Evolutionary conservation across 1,140 invertebrate genomes (phyloP).

Genomic region (Drosophila persimilis): DNA sequence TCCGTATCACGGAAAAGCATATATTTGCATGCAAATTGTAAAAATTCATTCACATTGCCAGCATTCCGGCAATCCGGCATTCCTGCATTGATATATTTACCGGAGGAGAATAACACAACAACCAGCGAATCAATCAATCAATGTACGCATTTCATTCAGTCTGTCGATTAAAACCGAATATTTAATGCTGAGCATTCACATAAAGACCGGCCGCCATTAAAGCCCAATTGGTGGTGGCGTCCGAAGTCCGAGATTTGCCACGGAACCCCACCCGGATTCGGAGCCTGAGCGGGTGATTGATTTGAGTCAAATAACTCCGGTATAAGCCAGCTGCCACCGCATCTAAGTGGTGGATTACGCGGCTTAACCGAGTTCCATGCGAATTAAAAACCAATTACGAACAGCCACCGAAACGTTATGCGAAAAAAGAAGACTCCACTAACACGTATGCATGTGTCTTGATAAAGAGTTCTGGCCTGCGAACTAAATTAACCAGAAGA

Average conservation of each 20-base stretch:
- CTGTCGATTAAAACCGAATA: conserved; percentile 12
- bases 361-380: conserved; percentile 41
- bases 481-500: conserved; percentile 61
- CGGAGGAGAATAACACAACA: background rate
- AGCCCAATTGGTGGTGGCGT: background rate
- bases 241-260: conserved; percentile 17
- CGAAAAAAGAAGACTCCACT: conserved; percentile 32
- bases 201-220: conserved; percentile 30
- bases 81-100: too few relatives aligned
- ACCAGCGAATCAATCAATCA: conserved; percentile 33
- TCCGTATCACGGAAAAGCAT: conserved; percentile 41
- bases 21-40: conserved; percentile 30
- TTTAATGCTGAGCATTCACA: conserved; percentile 30
- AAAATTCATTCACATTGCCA: background rate
- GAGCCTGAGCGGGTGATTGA: conserved; percentile 4
- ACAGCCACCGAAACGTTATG: background rate
- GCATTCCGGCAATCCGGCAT: too few relatives aligned
- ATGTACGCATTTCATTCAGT: conserved; percentile 3
- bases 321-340: conserved; percentile 1
- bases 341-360: conserved; percentile 50
- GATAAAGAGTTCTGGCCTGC: conserved; percentile 18
- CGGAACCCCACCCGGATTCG: conserved; percentile 1
- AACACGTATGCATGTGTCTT: conserved; percentile 22
- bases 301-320: conserved; percentile 33
- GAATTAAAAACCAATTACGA: conserved; percentile 62